Base-by-base conservation (phyloP, 2,888 invertebrate species). In the Mimumesa dahlbomi region DNA sequence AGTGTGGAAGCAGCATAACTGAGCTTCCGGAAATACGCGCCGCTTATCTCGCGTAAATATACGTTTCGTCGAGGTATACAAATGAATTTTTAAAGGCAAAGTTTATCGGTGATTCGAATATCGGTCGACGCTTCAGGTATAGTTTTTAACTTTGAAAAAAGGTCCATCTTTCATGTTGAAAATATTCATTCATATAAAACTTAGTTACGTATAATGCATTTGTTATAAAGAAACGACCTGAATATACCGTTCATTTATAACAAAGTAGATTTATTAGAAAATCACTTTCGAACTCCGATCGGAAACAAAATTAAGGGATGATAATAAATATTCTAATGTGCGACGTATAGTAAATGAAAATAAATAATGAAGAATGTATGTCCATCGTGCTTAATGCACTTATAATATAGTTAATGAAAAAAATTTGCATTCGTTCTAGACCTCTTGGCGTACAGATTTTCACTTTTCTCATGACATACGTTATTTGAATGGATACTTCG, bases 291-390 rank as follows among this genome's bases (percentile, higher is more conserved):
- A 18, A 19, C 5, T n/a, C 14, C 22, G 18, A 42, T 7, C 36
- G 31, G 25, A 58, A 38, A 58, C 29, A 42, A 45, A 67, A 34
- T 36, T 46, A 25, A 13, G 21, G 29, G 53, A 25, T 53, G 34
- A 67, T 56, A 67, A 67, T 69, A 69, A 69, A 69, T 67, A 69
- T 67, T n/a, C 48, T 21, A 59, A 14, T 38, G 49, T 48, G 29
- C 45, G 38, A 63, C 42, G 34, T 63, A 50, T 46, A 46, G n/a
- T 40, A 54, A 58, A 58, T 71, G 64, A 63, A 34, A 71, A 71
- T 70, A 71, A 71, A 71, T 71, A 71, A 58, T 64, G 50, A 58
- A 25, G 22, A 14, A 54, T 45, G 58, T 21, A 46, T 56, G 22
- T 14, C 49, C 48, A 21, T 11, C 31, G 48, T 29, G 52, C n/a